Base-by-base conservation (phyloP, 2,797 vertebrate genomes). In the Sternotherus odoratus region DNA sequence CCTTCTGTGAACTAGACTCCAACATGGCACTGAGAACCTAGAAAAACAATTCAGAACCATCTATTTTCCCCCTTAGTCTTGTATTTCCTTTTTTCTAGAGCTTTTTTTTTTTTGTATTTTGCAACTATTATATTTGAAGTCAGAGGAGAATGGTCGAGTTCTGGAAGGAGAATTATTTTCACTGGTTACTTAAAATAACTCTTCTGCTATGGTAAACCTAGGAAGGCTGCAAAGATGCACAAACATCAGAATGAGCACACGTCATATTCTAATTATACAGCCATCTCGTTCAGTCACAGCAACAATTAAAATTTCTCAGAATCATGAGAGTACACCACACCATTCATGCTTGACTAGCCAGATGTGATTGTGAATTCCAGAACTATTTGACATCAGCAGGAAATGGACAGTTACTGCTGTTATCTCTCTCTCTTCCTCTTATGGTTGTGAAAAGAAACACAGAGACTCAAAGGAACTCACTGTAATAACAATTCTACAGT, bases 281-380 rank as follows among this genome's bases (percentile, higher is more conserved):
- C 69, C 60, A 86, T 90, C 89, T 91, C 63, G 77, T 6, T 82
- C 53, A 83, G 49, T 53, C 77, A 89, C 57, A 86, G 66, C 1
- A 72, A 72, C 69, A 12, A 3, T n/a, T 19, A 79, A 57, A 0
- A 1, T 87, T 92, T 3, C 66, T 87, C 75, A 90, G 91, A 75
- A 83, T 86, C 48, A 46, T 28, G 77, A 23, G 23, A 54, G n/a
- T 86, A 90, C 83, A 94, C 78, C 86, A 88, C 17, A n/a, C 30
- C 88, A 13, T 91, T 96, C 80, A 82, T 56, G 46, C 60, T n/a
- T 21, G 56, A 92, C 91, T 93, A 39, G 21, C 83, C 54, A 88
- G 83, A 69, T 77, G 93, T 79, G 91, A 96, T 74, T 89, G 84
- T 19, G 36, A 83, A 60, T 92, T 95, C 89, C 86, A 94, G 75